Conservation (phyloP, 2,888 invertebrate species). For the Homarus gammarus region DNA sequence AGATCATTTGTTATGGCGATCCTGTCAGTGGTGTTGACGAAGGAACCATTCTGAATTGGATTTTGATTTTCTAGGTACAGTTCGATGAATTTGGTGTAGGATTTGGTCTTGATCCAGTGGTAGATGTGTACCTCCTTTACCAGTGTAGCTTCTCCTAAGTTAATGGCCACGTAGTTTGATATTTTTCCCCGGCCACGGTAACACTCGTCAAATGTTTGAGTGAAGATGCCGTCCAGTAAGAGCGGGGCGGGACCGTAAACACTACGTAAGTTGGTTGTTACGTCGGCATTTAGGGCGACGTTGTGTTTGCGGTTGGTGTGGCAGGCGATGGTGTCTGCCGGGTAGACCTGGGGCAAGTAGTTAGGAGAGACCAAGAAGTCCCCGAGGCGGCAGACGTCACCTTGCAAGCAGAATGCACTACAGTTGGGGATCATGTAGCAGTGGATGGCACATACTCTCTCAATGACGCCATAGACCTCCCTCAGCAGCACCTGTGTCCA, state of each 20-base stretch:
- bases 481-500: too few species aligned
- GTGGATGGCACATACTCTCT: too few species aligned
- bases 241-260: not conserved
- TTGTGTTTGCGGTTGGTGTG: not conserved
- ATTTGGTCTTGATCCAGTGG: not conserved
- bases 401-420: too few species aligned
- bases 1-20: too few species aligned
- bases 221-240: not conserved
- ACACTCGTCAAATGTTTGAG: not conserved
- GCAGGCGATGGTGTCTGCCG: not conserved
- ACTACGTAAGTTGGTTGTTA: not conserved
- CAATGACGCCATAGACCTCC: too few species aligned
- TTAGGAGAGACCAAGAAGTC: not conserved
- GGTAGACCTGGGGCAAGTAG: not conserved
- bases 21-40: too few species aligned
- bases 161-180: not conserved
- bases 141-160: not conserved
- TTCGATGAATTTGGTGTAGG: not conserved
- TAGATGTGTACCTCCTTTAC: not conserved
- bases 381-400: too few species aligned
- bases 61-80: not conserved
- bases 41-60: too few species aligned
- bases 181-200: not conserved
- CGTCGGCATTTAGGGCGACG: not conserved
- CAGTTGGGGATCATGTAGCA: too few species aligned